Evolutionary conservation across 2,797 vertebrate species (phyloP).

Genomic region (Loriculus beryllinus): DNA sequence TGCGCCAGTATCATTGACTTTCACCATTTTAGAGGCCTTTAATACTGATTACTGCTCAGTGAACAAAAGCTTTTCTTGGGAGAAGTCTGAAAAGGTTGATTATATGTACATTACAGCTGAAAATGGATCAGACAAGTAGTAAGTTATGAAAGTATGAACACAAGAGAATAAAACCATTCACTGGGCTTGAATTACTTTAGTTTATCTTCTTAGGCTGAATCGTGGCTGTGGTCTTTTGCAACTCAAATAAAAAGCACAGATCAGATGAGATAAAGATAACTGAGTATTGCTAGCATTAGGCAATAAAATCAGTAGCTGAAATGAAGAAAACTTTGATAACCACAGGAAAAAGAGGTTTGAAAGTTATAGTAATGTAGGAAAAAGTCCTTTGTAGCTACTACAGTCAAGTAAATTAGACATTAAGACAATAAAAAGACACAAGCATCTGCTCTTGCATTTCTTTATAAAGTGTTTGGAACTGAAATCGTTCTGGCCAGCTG

Average conservation of each 20-base stretch:
- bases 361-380: background rate
- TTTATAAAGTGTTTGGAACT: background rate
- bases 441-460: background rate
- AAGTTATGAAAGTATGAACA: constrained; percentile 56
- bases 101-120: constrained; percentile 42
- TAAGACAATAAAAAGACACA: background rate
- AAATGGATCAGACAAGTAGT: constrained; percentile 50
- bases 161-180: constrained; percentile 56
- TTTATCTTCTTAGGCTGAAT: constrained; percentile 57
- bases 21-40: constrained; percentile 60
- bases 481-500: background rate
- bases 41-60: constrained; percentile 43
- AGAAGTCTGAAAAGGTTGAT: constrained; percentile 57
- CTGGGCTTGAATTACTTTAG: constrained; percentile 47
- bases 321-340: constrained; percentile 19
- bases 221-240: constrained; percentile 56
- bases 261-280: constrained; percentile 64
- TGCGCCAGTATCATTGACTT: constrained; percentile 31
- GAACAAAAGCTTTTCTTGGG: constrained; percentile 62
- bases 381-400: background rate
- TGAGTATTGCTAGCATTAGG: background rate
- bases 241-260: constrained; percentile 53
- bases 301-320: constrained; percentile 40
- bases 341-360: background rate
- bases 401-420: background rate